Conservation (phyloP, 30 jellyfish, hydroid and myxozoan species). For the Chrysaora quinquecirrha region DNA sequence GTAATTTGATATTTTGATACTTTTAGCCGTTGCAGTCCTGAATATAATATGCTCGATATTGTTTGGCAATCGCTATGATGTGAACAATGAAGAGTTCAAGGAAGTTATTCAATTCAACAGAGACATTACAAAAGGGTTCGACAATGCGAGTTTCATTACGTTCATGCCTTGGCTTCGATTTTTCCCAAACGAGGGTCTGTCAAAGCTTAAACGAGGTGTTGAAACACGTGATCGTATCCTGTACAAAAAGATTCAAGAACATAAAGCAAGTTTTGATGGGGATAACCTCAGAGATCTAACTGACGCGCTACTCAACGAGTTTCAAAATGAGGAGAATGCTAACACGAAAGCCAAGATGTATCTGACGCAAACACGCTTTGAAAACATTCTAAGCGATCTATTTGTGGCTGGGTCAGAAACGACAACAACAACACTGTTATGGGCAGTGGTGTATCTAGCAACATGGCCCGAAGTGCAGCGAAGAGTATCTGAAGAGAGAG, state of each 20-base stretch:
- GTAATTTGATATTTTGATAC: background rate
- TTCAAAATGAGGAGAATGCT: constrained; percentile 39
- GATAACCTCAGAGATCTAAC: constrained; percentile 71
- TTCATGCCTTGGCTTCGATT: constrained; percentile 85
- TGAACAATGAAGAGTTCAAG: constrained; percentile 62
- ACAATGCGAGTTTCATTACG: constrained; percentile 37
- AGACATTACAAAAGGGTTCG: constrained; percentile 62
- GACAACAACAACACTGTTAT: constrained; percentile 62
- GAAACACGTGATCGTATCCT: constrained; percentile 57
- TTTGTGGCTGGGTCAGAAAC: constrained; percentile 82
- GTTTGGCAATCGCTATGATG: constrained; percentile 76
- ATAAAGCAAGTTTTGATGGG: constrained; percentile 60
- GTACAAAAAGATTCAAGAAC: constrained; percentile 44
- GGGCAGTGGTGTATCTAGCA: constrained; percentile 69
- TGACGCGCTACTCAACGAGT: constrained; percentile 62
- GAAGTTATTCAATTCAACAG: constrained; percentile 41
- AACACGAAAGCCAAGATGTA: constrained; percentile 32
- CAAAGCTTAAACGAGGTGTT: constrained; percentile 49
- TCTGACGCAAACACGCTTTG: constrained; percentile 59
- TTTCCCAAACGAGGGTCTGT: constrained; percentile 69
- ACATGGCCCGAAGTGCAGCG: constrained; percentile 81
- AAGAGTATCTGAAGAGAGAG: constrained; percentile 54
- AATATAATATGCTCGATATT: constrained; percentile 73
- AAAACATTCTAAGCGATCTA: constrained; percentile 63
- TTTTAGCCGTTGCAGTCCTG: constrained; percentile 62